Base-by-base conservation (phyloP, 2,888 invertebrate genomes). In the Dynastes grantii region DNA sequence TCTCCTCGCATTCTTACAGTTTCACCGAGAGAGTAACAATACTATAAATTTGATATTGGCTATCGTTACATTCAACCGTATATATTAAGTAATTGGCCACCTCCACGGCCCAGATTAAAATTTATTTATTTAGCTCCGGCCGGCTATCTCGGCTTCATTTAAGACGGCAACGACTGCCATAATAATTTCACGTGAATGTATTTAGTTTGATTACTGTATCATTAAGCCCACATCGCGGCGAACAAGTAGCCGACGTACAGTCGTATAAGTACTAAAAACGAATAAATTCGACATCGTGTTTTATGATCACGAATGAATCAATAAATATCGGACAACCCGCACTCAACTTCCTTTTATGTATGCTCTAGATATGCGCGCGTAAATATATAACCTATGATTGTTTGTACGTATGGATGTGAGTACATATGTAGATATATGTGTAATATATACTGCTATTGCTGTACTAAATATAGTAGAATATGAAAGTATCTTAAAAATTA, bases 111-210 rank as follows among this genome's bases (percentile, higher is more conserved):
- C 40, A 27, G 73, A 73, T 61, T 73, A 37, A 61, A 75, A 61
- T 75, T 75, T 75, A 75, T 75, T 45, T 71, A 71, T 37, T 55
- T 65, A 29, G 40, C 22, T 11, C 27, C 49, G 22, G 40, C 73
- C 0, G 55, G 79, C 76, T 76, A 79, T 76, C 78, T 63, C 68
- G 9, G 76, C 61, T 65, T 70, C 79, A 67, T 78, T 78, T 78
- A 76, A 79, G 70, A 79, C 79, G 70, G 63, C 58, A 67, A 27
- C 68, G 68, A 79, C 79, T 63, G 64, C 76, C 64, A 67, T 71
- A 79, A 79, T 79, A 79, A 79, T 40, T 79, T 79, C 65, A 63
- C 76, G 76, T 61, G 63, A 79, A 79, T 68, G 79, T 79, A 79
- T 79, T 76, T 70, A 53, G 61, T 76, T 76, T 70, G 79, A 79